Base-by-base conservation (phyloP, 2,797 vertebrate genomes). In the Myiothlypis coronata region DNA sequence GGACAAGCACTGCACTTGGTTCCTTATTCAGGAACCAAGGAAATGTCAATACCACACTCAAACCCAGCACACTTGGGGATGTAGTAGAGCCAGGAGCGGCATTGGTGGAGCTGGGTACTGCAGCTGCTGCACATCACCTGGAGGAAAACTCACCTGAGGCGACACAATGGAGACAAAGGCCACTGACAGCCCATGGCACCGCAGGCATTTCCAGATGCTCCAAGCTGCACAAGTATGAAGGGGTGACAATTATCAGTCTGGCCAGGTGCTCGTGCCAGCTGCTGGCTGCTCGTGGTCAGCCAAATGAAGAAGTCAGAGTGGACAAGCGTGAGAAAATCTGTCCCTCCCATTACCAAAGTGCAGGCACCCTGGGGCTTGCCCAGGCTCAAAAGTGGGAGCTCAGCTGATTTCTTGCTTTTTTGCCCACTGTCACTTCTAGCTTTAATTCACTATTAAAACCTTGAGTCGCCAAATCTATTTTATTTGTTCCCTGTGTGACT, bases 31-130 rank as follows among this genome's bases (percentile, higher is more conserved):
- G 70, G 37, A 56, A 77, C 14, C 4, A 43, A 60, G 59, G 18
- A 56, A 90, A 70, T 5, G 9, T 59, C 46, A 39, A 43, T 6
- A 7, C 4, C 18, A 21, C 1, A 3, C 37, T 70, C 39, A 64
- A 49, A 26, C 9, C 28, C 53, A 27, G 43, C 11, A 26, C 1
- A 22, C 32, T 0, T 0, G 2, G 34, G 59, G 67, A 15, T 3
- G 22, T 9, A 35, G 68, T 37, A n/a, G 83, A 65, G 32, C 32
- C 28, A n/a, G 50, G 1, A 8, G 74, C 4, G 27, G 28, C 30
- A 7, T 0, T 15, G 34, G 47, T 57, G 69, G 52, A 65, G 52
- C n/a, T 43, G 41, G 49, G 59, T 5, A 6, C 61, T 18, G 56
- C 6, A 30, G 30, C 64, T 50, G 46, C 53, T 3, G 1, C 0